These are phyloP conservation scores for Acridotheres tristis DNA, from an alignment of 2,797 vertebrate species.

Conservation along the genomic window DNA sequence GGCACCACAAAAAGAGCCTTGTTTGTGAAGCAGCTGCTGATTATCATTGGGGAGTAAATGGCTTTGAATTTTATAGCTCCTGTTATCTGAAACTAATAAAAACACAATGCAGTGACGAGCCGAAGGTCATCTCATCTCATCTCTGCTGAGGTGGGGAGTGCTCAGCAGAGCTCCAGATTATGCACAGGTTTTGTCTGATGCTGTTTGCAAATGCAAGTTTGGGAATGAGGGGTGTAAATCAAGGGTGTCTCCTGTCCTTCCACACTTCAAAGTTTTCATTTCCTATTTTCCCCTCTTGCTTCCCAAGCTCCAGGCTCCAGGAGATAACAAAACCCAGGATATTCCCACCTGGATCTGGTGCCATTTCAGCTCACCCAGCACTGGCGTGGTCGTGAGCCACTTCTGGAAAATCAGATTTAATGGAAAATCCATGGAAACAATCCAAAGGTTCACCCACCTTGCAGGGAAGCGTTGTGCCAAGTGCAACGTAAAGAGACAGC, in stretches of 20 bases:
- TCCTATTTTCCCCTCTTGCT: neutral
- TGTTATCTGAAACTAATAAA: conserved; percentile 71
- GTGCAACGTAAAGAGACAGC: conserved; percentile 73
- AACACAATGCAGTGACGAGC: conserved; percentile 47
- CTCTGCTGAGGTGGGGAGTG: neutral
- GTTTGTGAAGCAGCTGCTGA: conserved; percentile 49
- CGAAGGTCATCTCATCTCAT: conserved; percentile 68
- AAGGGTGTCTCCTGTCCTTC: neutral
- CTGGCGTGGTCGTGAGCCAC: neutral
- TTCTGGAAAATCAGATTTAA: conserved; percentile 53
- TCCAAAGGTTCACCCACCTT: conserved; percentile 73
- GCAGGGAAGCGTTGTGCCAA: conserved; percentile 66
- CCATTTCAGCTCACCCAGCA: neutral
- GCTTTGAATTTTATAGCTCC: conserved; percentile 58
- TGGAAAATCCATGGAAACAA: conserved; percentile 58
- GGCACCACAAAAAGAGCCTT: neutral
- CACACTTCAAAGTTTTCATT: neutral
- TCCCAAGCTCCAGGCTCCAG: neutral
- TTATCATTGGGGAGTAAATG: conserved; percentile 54
- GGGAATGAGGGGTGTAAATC: neutral
- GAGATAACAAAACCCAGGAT: neutral
- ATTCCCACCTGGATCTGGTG: neutral
- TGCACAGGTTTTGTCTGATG: neutral
- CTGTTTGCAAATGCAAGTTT: neutral
- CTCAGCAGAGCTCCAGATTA: neutral